Percentiles rank a stretch among this genome's conserved stretches.
phyloP scores from a whole-genome alignment of 2,797 vertebrate species.

The Acomys russatus region DNA sequence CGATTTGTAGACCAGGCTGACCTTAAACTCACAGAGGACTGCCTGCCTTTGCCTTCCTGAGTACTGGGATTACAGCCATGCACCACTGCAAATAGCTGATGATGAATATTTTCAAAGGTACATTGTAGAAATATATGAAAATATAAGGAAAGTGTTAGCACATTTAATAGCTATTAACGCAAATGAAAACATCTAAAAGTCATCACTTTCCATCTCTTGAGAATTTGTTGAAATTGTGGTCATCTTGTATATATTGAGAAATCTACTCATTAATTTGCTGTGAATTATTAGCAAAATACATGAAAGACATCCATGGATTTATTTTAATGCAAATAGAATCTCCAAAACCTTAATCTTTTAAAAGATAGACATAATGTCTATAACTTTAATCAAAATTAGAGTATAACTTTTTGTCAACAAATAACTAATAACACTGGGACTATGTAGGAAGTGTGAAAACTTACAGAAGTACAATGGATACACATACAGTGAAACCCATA shows the following conservation, averaged over 20 bases:
- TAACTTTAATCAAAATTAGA: background rate
- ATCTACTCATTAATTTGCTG: background rate
- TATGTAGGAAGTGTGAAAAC: background rate
- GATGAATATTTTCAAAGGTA: background rate
- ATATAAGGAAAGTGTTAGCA: background rate
- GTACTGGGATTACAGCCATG: too few species aligned
- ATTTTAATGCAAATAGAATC: background rate
- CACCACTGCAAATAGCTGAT: too few species aligned
- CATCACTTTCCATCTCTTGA: background rate
- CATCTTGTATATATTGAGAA: background rate
- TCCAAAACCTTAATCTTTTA: background rate
- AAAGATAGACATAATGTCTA: background rate
- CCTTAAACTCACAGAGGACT: too few species aligned
- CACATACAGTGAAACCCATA: background rate
- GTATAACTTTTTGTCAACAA: background rate
- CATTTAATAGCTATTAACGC: background rate
- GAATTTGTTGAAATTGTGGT: background rate
- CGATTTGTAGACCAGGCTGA: too few species aligned
- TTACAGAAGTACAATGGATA: background rate
- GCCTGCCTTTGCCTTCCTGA: too few species aligned
- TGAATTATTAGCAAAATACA: background rate
- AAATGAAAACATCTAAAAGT: background rate
- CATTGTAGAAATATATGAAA: background rate
- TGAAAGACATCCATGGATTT: background rate
- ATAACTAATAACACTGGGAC: background rate